These are phyloP conservation scores for Oreochromis grahami DNA, from an alignment of 2,797 vertebrate species.

Conservation along the genomic window DNA sequence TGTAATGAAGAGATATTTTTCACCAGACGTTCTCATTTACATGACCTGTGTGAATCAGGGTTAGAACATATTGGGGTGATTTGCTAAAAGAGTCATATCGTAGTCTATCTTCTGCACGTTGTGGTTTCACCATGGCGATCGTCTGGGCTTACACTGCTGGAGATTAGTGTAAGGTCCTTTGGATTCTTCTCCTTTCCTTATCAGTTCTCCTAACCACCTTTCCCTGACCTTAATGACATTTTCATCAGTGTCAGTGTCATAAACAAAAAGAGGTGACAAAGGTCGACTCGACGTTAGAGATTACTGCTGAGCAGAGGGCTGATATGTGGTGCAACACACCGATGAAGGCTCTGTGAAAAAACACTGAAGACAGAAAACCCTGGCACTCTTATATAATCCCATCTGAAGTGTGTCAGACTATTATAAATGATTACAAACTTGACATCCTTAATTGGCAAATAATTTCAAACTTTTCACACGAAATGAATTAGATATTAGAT, in stretches of 20 bases:
- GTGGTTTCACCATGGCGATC: neutral
- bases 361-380: neutral
- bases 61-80: neutral
- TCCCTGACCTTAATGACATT: neutral
- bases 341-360: neutral
- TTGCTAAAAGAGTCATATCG: neutral
- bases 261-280: neutral
- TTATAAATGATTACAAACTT: neutral
- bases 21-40: neutral
- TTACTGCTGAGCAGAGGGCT: neutral
- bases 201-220: neutral
- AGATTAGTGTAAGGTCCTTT: neutral
- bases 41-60: neutral
- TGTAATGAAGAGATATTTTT: neutral
- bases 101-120: neutral
- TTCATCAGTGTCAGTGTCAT: neutral
- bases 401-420: neutral
- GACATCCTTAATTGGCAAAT: neutral
- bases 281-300: neutral
- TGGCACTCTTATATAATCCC: neutral
- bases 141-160: neutral
- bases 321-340: neutral
- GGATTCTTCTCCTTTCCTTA: neutral
- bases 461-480: neutral
- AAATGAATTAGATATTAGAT: neutral